These are phyloP conservation scores for Muscicapa adusta DNA, from an alignment of 2,113 vertebrate genomes.

Conservation along the genomic window DNA sequence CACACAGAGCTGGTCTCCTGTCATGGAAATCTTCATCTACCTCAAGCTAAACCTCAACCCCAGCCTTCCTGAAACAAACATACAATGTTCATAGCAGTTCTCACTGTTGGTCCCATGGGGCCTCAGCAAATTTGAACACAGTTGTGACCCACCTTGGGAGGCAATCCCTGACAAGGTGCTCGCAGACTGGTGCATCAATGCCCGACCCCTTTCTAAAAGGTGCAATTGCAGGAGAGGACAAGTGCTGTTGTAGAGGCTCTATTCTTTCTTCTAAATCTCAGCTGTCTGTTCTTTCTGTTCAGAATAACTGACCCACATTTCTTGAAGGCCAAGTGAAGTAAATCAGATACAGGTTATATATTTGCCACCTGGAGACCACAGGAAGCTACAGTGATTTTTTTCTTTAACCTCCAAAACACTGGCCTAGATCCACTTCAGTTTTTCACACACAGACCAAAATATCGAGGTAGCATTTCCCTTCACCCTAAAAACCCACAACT, in stretches of 20 bases:
- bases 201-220: background rate
- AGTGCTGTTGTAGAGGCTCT: background rate
- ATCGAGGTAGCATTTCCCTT: background rate
- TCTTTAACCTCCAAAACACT: background rate
- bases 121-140: background rate
- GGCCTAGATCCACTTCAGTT: background rate
- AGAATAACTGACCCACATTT: conserved; percentile 27
- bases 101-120: background rate
- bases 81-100: background rate
- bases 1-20: background rate
- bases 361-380: conserved; percentile 40
- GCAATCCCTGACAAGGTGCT: background rate
- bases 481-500: background rate
- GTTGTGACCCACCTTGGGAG: background rate
- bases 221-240: background rate
- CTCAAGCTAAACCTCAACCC: background rate
- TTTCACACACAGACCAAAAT: background rate
- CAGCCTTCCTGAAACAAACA: background rate
- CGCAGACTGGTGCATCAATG: rapidly evolving
- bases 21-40: background rate
- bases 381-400: background rate
- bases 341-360: background rate
- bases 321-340: background rate
- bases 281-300: background rate
- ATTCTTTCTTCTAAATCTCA: background rate